These are phyloP conservation scores for Aradophagus sp. DNA, from an alignment of 1,140 invertebrate genomes.

Conservation along the genomic window DNA sequence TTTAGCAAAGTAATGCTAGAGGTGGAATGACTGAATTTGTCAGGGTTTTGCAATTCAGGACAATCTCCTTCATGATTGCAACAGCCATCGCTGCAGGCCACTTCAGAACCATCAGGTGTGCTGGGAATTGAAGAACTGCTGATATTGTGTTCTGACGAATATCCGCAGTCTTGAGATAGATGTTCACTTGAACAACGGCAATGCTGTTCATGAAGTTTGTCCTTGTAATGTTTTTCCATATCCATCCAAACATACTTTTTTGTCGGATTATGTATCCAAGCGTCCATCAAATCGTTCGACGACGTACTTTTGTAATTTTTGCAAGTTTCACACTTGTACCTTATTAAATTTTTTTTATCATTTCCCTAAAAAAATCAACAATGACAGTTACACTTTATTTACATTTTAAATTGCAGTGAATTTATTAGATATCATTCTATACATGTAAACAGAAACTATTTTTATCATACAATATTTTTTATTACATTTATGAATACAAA, in stretches of 20 bases:
- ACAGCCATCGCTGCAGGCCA: conserved; percentile 88
- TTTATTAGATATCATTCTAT: no score
- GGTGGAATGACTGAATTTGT: conserved; percentile 67
- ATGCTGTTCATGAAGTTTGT: conserved; percentile 66
- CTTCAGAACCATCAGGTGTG: conserved; percentile 88
- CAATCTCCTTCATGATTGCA: conserved; percentile 84
- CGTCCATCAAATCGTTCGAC: conserved; percentile 63
- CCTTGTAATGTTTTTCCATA: conserved; percentile 67
- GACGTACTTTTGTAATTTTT: conserved; percentile 46
- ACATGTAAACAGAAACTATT: no score
- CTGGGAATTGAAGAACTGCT: conserved; percentile 83
- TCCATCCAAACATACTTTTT: conserved; percentile 68
- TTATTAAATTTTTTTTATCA: not conserved
- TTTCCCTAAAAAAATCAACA: conserved; percentile 40
- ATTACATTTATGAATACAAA: no score
- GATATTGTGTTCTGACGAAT: conserved; percentile 86
- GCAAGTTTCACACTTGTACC: conserved; percentile 19
- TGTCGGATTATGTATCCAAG: conserved; percentile 63
- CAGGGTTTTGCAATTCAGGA: conserved; percentile 64
- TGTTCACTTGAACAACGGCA: conserved; percentile 80
- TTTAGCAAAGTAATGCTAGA: conserved; percentile 65
- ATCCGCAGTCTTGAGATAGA: conserved; percentile 86
- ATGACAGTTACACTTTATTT: no score
- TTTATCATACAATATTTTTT: not conserved
- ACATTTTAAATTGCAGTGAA: not conserved